Conservation (phyloP, 2,113 vertebrate genomes). For the Marcusenius ussheri region DNA sequence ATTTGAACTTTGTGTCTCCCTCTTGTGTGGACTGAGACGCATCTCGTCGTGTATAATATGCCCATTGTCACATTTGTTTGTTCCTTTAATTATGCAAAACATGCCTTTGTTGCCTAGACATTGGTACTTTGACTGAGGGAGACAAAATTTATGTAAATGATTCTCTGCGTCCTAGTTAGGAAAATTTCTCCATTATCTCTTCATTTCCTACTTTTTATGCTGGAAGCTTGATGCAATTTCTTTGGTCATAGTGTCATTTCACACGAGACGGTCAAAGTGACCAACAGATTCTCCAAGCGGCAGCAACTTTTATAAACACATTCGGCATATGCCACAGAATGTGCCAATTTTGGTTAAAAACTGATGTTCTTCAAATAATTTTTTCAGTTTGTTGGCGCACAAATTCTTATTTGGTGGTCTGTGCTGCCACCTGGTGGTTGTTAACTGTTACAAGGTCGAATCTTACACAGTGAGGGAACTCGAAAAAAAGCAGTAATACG, state of each 20-base stretch:
- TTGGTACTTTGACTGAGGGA: neutral
- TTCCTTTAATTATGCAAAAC: neutral
- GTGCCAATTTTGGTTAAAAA: neutral
- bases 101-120: neutral
- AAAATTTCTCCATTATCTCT: too few relatives aligned
- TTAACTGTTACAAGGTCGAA: neutral
- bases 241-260: too few relatives aligned
- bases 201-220: too few relatives aligned
- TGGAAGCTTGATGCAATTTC: too few relatives aligned
- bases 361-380: neutral
- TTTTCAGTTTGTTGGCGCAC: neutral
- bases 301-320: too few relatives aligned
- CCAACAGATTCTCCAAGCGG: too few relatives aligned
- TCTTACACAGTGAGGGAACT: neutral
- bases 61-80: neutral
- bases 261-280: too few relatives aligned
- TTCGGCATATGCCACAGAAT: neutral
- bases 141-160: neutral
- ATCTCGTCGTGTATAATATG: neutral
- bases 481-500: neutral
- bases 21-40: neutral
- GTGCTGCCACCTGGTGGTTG: neutral
- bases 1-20: neutral
- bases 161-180: neutral
- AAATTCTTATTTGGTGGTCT: neutral